Evolutionary conservation across 2,888 invertebrate species (phyloP).

Genomic region (Apotomis betuletana): DNA sequence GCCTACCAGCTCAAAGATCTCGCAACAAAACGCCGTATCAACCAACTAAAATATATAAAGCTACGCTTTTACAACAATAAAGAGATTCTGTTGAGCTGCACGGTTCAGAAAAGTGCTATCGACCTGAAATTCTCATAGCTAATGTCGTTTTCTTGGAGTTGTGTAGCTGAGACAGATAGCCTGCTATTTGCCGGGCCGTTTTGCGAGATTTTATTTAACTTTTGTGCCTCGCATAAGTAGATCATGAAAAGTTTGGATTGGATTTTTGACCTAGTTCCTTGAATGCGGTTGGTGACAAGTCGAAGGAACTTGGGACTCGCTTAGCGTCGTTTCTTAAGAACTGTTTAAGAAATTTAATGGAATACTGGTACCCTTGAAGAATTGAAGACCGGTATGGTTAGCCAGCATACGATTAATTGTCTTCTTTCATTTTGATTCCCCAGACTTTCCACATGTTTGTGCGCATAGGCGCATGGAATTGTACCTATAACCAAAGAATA

Average conservation of each 20-base stretch:
- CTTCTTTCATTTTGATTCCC: too few species aligned
- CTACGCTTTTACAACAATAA: background rate
- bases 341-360: background rate
- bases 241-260: conserved; percentile 17
- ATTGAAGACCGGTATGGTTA: too few species aligned
- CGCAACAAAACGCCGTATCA: background rate
- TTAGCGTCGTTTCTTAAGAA: background rate
- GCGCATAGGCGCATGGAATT: too few species aligned
- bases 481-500: too few species aligned
- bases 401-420: too few species aligned
- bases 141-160: background rate
- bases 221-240: conserved; percentile 16
- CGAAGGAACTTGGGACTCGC: background rate
- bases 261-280: conserved; percentile 18
- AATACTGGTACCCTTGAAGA: too few species aligned
- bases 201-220: conserved; percentile 16
- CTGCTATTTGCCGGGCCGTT: background rate
- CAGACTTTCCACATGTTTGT: too few species aligned
- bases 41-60: background rate
- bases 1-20: background rate
- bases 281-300: background rate
- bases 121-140: background rate
- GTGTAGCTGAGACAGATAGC: background rate
- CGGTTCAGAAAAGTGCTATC: background rate
- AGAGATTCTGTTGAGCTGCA: background rate